Conservation (phyloP, 2,113 vertebrate genomes). For the Nicator chloris region DNA sequence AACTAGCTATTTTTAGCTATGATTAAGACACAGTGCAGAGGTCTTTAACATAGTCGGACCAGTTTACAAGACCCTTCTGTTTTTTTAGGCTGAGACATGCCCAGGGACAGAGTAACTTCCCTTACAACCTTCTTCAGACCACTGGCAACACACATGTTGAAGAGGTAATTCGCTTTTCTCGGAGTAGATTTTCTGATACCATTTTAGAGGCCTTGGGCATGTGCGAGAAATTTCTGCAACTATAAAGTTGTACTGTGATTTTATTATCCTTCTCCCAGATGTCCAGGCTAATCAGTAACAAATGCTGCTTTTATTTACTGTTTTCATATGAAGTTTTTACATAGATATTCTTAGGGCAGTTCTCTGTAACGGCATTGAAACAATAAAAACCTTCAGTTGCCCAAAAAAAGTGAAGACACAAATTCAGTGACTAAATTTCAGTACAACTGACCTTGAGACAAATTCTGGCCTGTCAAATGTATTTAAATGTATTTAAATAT, state of each 20-base stretch:
- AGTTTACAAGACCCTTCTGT: background rate
- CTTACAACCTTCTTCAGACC: background rate
- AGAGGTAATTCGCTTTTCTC: background rate
- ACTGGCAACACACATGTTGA: background rate
- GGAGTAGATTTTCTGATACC: background rate
- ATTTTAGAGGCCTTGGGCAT: background rate
- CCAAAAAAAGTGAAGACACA: background rate
- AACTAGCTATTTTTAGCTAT: conserved; percentile 10
- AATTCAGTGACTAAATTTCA: background rate
- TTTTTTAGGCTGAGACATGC: background rate
- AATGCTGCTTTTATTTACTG: background rate
- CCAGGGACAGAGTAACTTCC: background rate
- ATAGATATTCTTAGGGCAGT: background rate
- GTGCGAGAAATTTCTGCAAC: background rate
- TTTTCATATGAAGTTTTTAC: background rate
- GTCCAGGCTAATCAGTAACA: background rate
- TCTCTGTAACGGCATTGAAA: background rate
- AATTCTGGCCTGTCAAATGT: background rate
- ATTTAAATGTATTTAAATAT: background rate
- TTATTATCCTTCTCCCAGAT: background rate
- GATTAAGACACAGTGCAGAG: background rate
- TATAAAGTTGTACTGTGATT: background rate
- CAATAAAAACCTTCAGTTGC: background rate
- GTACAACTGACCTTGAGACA: background rate
- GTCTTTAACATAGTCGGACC: background rate